Conservation (phyloP, 2,888 invertebrate genomes). For the Cryptus viduatorius region DNA sequence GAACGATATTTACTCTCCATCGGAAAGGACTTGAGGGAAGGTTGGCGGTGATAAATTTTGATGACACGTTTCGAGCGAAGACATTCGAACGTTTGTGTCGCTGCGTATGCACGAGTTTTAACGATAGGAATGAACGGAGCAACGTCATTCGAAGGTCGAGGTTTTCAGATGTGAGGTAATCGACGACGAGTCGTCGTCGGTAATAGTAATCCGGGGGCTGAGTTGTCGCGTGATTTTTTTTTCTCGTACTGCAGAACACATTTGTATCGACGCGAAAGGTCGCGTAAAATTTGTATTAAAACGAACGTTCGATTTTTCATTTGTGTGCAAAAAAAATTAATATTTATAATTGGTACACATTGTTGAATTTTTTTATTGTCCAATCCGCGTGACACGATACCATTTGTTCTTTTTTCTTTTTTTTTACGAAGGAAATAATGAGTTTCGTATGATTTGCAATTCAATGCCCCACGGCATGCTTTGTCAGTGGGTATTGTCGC, state of each 20-base stretch:
- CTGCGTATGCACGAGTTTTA: background rate
- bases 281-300: background rate
- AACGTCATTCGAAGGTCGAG: constrained; percentile 5
- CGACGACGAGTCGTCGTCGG: background rate
- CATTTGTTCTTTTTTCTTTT: constrained; percentile 45
- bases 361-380: constrained; percentile 42
- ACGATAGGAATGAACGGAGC: background rate
- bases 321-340: background rate
- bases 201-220: background rate
- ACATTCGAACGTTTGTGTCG: background rate
- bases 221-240: background rate
- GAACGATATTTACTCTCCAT: constrained; percentile 28
- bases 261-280: background rate
- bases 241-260: background rate
- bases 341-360: constrained; percentile 1
- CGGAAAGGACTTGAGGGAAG: constrained; percentile 27
- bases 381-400: constrained; percentile 28
- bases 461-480: constrained; percentile 58
- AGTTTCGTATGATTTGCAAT: constrained; percentile 61
- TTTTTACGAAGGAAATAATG: constrained; percentile 50
- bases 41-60: constrained; percentile 32
- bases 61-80: constrained; percentile 13
- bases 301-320: background rate
- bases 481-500: constrained; percentile 15
- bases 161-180: constrained; percentile 7